phyloP scores from a whole-genome alignment of 2,888 invertebrate genomes.

The Nomada fabriciana region DNA sequence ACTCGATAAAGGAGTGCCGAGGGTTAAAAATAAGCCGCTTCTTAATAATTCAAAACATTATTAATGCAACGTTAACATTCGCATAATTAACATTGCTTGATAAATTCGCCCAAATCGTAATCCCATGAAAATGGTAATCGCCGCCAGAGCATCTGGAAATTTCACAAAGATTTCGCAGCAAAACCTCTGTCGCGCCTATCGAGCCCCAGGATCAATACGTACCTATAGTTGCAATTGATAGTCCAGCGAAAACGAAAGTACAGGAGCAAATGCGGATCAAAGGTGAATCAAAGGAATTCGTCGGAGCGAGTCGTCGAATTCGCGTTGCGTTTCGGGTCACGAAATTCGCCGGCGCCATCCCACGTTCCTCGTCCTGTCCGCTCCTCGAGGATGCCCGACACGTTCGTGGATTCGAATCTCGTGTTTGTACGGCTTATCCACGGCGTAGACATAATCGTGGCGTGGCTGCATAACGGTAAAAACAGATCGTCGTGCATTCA shows the following conservation, averaged over 20 bases:
- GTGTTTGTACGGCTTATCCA: slow-evolving; percentile 69
- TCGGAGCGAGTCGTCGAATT: background rate
- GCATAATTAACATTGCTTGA: too few species aligned
- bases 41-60: too few species aligned
- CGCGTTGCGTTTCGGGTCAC: slow-evolving; percentile 31
- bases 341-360: slow-evolving; percentile 41
- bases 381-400: slow-evolving; percentile 41
- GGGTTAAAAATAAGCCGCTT: too few species aligned
- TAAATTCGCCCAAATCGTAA: too few species aligned
- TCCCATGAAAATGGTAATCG: too few species aligned
- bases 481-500: slow-evolving; percentile 74
- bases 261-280: background rate
- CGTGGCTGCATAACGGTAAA: slow-evolving; percentile 72
- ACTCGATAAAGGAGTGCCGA: too few species aligned
- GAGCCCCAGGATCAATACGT: background rate
- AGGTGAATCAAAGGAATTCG: background rate
- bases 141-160: too few species aligned
- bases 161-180: too few species aligned
- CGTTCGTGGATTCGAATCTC: slow-evolving; percentile 64
- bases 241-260: slow-evolving; percentile 6
- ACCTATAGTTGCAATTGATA: background rate
- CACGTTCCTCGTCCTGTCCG: slow-evolving; percentile 17
- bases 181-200: background rate
- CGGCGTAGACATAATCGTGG: slow-evolving; percentile 71
- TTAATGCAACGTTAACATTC: too few species aligned